phyloP scores from a whole-genome alignment of 1,140 invertebrate species.

The Aphis gossypii region DNA sequence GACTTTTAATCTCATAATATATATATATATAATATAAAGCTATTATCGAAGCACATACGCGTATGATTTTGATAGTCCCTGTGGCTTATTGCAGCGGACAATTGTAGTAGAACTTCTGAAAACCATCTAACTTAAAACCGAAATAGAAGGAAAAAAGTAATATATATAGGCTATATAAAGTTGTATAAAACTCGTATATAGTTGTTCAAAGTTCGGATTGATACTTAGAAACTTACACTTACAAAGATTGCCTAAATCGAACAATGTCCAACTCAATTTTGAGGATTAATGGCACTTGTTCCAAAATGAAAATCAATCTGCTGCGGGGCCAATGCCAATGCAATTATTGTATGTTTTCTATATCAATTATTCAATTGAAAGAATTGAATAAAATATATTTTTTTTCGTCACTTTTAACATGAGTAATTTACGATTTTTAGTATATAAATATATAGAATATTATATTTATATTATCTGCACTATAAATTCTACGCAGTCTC shows the following conservation, averaged over 20 bases:
- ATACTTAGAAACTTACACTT: conserved; percentile 47
- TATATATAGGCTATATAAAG: neutral
- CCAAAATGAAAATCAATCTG: conserved; percentile 37
- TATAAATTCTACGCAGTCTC: neutral
- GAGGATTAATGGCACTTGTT: neutral
- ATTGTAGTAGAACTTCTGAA: conserved; percentile 11
- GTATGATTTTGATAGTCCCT: neutral
- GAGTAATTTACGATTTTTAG: neutral
- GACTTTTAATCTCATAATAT: neutral
- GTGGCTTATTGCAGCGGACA: conserved; percentile 2
- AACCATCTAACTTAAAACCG: conserved; percentile 38
- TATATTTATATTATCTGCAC: too few species aligned
- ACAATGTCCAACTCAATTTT: conserved; percentile 42
- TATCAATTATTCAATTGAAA: neutral
- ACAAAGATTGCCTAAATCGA: conserved; percentile 33
- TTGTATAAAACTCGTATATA: conserved; percentile 36
- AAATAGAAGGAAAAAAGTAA: conserved; percentile 9
- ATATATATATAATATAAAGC: neutral
- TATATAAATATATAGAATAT: neutral
- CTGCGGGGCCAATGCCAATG: neutral
- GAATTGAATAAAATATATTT: neutral
- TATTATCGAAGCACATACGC: neutral
- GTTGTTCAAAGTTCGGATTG: conserved; percentile 45
- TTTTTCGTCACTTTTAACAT: neutral
- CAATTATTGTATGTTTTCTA: neutral